Percentiles rank a stretch among this genome's conserved stretches.
Conservation (phyloP, 2,888 invertebrate genomes). For the Loripinus fragilis region DNA sequence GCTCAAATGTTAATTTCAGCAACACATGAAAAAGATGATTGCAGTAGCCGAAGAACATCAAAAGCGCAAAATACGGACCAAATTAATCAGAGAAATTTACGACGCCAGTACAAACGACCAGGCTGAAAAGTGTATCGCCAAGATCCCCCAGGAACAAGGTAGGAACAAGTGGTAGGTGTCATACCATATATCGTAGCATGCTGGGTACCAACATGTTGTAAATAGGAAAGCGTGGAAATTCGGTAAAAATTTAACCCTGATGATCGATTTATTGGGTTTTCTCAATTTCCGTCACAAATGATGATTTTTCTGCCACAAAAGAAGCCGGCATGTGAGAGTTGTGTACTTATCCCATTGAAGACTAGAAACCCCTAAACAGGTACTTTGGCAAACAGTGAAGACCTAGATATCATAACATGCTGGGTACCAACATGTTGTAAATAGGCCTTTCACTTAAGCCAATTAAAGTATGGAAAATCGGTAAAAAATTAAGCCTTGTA, state of each 20-base stretch:
- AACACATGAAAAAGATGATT: conserved; percentile 80
- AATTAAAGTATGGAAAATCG: too few relatives aligned
- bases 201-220: not conserved
- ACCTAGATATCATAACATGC: conserved; percentile 19
- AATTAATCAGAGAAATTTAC: conserved; percentile 81
- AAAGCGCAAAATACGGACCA: conserved; percentile 79
- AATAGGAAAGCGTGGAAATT: too few relatives aligned
- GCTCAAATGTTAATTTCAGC: conserved; percentile 72
- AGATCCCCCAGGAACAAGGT: conserved; percentile 80
- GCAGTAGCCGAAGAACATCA: conserved; percentile 80
- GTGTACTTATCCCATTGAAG: too few relatives aligned
- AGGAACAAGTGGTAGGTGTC: conserved; percentile 76
- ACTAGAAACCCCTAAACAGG: too few relatives aligned
- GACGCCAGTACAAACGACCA: conserved; percentile 79
- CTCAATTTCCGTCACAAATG: too few relatives aligned
- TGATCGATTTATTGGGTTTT: too few relatives aligned
- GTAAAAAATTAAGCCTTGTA: too few relatives aligned
- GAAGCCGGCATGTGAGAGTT: too few relatives aligned
- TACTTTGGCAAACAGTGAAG: too few relatives aligned
- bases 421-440: not conserved
- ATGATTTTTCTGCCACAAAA: too few relatives aligned
- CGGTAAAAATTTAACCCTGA: too few relatives aligned
- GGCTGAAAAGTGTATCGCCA: conserved; percentile 79
- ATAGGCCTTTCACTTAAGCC: too few relatives aligned
- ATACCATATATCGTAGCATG: conserved; percentile 18